phyloP scores from a whole-genome alignment of 2,888 invertebrate species.

The Artemia sp. region DNA sequence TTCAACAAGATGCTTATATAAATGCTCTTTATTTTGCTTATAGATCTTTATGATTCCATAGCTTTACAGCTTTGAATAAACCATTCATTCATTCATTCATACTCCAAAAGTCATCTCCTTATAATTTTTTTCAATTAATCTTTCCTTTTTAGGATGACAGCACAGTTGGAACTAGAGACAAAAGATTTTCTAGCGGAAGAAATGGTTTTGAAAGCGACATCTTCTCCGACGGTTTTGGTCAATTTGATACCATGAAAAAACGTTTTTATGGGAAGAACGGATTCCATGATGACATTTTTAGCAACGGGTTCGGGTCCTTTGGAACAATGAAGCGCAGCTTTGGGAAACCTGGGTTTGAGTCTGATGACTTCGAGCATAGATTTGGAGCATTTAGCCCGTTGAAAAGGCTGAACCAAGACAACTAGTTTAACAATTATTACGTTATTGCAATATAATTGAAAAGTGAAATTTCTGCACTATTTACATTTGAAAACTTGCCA shows the following conservation, averaged over 20 bases:
- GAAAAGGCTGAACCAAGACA: not conserved
- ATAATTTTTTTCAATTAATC: too few relatives aligned
- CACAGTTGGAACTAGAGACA: not conserved
- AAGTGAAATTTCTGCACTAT: too few relatives aligned
- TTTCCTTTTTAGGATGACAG: too few relatives aligned
- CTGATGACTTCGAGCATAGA: not conserved
- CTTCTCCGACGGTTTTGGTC: not conserved
- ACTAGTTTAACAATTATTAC: too few relatives aligned
- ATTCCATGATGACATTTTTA: not conserved
- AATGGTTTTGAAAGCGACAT: slow-evolving; percentile 4
- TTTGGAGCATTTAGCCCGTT: not conserved
- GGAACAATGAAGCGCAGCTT: slow-evolving; percentile 7
- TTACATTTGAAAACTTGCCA: too few relatives aligned
- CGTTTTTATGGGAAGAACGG: slow-evolving; percentile 12
- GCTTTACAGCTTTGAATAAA: too few relatives aligned
- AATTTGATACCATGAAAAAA: slow-evolving; percentile 9
- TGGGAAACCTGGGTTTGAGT: not conserved
- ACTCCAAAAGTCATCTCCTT: too few relatives aligned
- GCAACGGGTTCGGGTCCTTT: not conserved
- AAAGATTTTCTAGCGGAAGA: not conserved
- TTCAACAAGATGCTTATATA: too few relatives aligned
- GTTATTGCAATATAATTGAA: too few relatives aligned
- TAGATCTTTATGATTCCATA: too few relatives aligned
- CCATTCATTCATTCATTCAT: too few relatives aligned
- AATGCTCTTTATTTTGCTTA: too few relatives aligned